Base-by-base conservation (phyloP, 2,113 vertebrate genomes). In the Xiphophorus couchianus region DNA sequence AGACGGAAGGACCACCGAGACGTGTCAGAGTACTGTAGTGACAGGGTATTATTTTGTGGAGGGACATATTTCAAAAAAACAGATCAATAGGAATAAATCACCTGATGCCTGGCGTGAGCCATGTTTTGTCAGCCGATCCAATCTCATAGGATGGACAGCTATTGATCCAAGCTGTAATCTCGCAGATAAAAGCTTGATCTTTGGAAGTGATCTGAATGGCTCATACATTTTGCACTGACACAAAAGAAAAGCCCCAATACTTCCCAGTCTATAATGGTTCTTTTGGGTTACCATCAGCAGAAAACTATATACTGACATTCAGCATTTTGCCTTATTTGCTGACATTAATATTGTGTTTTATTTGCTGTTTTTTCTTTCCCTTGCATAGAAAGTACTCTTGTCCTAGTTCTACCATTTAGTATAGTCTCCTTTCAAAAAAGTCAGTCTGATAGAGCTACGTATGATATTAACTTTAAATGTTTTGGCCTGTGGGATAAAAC, bases 41-140 rank as follows among this genome's bases (percentile, higher is more conserved):
- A 51, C 29, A 33, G 15, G 60, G 10, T 4, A 64, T 66, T 19
- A 29, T n/a, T n/a, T 25, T 71, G 37, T 28, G 28, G 39, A 58
- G 65, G 72, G 28, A 37, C 1, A 69, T 1, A 70, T 44, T 62
- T 73, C 14, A 54, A 77, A 76, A 35, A 58, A 74, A 76, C 63
- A 73, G 30, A 76, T 78, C 65, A 37, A 67, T 83, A 35, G 35
- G 37, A 78, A 70, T 44, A 68, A 58, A 84, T 29, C 66, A 66
- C 62, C 35, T 8, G 14, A 68, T 11, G 72, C 35, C 14, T 51
- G 71, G 51, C 28, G 10, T 31, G 39, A 33, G 25, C 58, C 42
- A 69, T 37, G 71, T 68, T 74, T 82, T 66, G 39, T 22, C 64
- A 68, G 67, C 73, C 22, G 29, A 48, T 17, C 71, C 64, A 8